A percentile compares a stretch with the other conserved stretches of the same genome.
Conservation (phyloP, 2,888 invertebrate genomes). For the Patella pellucida region DNA sequence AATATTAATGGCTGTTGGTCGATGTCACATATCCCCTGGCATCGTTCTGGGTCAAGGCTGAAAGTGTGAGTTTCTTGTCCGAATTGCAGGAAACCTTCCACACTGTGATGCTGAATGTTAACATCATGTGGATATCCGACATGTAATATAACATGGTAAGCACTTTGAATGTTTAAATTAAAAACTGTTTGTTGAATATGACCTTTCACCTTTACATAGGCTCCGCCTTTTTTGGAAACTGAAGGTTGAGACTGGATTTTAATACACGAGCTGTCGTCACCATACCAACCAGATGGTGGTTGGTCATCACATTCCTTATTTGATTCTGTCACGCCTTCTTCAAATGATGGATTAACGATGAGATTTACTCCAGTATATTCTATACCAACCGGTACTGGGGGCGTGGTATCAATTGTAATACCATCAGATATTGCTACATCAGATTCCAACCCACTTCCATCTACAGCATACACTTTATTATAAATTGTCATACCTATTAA, state of each 20-base stretch:
- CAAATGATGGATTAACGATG: constrained; percentile 40
- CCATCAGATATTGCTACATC: constrained; percentile 43
- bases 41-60: constrained; percentile 27
- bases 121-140: constrained; percentile 27
- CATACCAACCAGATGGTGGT: constrained; percentile 18
- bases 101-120: constrained; percentile 9
- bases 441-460: constrained; percentile 40
- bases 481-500: constrained; percentile 36
- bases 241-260: background rate
- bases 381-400: constrained; percentile 32
- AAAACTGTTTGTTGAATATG: background rate
- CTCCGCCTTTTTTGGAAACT: background rate
- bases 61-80: constrained; percentile 27
- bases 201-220: background rate
- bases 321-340: constrained; percentile 5
- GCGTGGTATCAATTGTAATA: constrained; percentile 40
- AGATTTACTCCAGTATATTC: constrained; percentile 32
- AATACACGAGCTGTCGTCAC: constrained; percentile 10
- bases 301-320: constrained; percentile 21
- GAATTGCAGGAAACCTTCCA: constrained; percentile 31
- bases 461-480: constrained; percentile 42
- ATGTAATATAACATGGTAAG: constrained; percentile 19
- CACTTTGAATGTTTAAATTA: background rate
- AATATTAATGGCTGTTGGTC: constrained; percentile 24
- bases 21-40: constrained; percentile 25